Evolutionary conservation across 92 coral and sea anemone genomes (phyloP).

Genomic region (Phenganax marumi): DNA sequence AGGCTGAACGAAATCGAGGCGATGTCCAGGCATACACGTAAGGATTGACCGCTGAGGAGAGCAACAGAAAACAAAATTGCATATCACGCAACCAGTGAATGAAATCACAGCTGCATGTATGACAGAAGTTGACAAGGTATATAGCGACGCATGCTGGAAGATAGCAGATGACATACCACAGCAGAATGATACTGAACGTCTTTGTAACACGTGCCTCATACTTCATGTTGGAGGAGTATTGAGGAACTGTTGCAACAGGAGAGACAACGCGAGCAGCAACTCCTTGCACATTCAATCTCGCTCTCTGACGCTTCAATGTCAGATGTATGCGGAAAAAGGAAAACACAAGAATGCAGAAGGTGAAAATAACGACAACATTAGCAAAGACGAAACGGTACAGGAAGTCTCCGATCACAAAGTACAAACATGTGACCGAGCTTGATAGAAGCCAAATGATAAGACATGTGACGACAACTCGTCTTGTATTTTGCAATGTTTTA

Average conservation of each 20-base stretch:
- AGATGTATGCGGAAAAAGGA: conserved; percentile 66
- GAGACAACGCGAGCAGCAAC: neutral
- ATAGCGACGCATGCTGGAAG: conserved; percentile 37
- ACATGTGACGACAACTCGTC: conserved; percentile 60
- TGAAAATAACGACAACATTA: conserved; percentile 73
- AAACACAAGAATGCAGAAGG: conserved; percentile 72
- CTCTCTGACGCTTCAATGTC: conserved; percentile 25
- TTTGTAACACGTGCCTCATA: conserved; percentile 39
- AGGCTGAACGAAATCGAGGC: conserved; percentile 42
- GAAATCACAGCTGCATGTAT: conserved; percentile 38
- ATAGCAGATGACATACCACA: conserved; percentile 41
- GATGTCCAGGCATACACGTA: conserved; percentile 47
- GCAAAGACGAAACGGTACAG: conserved; percentile 73
- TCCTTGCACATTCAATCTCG: conserved; percentile 37
- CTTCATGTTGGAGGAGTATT: conserved; percentile 5
- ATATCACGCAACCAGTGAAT: conserved; percentile 39
- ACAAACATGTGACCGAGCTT: conserved; percentile 55
- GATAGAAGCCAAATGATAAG: conserved; percentile 70
- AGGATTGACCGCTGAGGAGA: conserved; percentile 43
- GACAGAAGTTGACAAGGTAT: conserved; percentile 36
- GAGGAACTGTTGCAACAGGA: neutral
- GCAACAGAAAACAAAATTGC: conserved; percentile 37
- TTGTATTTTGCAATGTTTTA: conserved; percentile 60
- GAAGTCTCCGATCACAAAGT: conserved; percentile 73
- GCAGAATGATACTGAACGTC: conserved; percentile 38